Conservation (phyloP, 1,140 invertebrate species). For the Cyclina sinensis region DNA sequence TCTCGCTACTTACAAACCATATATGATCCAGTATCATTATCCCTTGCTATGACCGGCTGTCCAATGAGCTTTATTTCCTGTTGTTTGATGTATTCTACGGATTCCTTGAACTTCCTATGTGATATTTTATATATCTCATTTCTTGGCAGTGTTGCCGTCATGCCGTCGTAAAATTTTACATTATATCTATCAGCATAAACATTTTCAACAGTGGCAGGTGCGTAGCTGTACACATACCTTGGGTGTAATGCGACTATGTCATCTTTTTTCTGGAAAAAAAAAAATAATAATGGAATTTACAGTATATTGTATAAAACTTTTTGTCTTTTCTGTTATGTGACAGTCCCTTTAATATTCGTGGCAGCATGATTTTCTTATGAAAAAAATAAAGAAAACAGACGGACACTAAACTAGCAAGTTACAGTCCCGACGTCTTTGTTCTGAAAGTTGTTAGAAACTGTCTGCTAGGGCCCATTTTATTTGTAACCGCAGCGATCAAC, state of each 20-base stretch:
- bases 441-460: no score
- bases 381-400: no score
- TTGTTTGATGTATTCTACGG: not conserved
- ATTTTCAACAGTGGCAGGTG: not conserved
- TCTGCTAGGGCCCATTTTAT: no score
- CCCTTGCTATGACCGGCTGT: not conserved
- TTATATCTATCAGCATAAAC: not conserved
- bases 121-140: constrained; percentile 7
- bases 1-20: not conserved
- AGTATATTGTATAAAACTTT: no score
- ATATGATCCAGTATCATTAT: not conserved
- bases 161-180: not conserved
- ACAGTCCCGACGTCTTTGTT: no score
- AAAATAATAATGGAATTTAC: no score
- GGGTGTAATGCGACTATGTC: not conserved
- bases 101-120: not conserved
- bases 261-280: not conserved
- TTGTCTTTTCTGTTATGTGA: no score
- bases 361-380: no score
- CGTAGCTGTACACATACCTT: constrained; percentile 18
- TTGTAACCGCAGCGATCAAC: no score
- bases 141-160: not conserved
- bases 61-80: not conserved
- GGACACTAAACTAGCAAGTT: no score
- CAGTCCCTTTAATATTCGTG: no score